These are phyloP conservation scores for Andrena bicolor DNA, from an alignment of 2,888 invertebrate genomes.

Conservation along the genomic window DNA sequence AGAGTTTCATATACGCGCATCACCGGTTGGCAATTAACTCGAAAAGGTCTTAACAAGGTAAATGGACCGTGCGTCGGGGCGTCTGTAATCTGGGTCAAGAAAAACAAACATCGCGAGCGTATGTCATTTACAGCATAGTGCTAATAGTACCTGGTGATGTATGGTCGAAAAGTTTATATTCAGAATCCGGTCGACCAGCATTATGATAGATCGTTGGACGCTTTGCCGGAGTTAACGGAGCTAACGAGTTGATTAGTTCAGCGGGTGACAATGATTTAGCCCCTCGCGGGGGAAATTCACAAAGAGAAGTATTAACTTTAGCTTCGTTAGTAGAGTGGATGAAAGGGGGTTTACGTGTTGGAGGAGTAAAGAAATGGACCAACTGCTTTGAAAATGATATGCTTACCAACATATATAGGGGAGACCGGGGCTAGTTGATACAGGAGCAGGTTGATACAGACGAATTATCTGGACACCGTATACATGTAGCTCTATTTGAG, in stretches of 20 bases:
- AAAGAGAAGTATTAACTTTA: background rate
- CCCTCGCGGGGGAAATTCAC: background rate
- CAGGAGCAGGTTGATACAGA: no score
- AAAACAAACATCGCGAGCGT: constrained; percentile 55
- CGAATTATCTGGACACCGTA: no score
- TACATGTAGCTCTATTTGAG: no score
- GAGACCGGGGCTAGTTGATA: no score
- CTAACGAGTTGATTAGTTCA: constrained; percentile 61
- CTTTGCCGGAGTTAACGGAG: constrained; percentile 34
- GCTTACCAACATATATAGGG: no score
- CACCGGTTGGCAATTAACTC: constrained; percentile 40
- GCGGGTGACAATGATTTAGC: constrained; percentile 55
- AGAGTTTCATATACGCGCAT: constrained; percentile 6
- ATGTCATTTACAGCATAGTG: constrained; percentile 54
- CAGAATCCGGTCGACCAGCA: constrained; percentile 29
- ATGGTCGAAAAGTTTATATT: constrained; percentile 61
- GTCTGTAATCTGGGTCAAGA: constrained; percentile 49
- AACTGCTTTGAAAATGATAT: no score
- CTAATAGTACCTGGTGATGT: constrained; percentile 60
- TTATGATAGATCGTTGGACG: constrained; percentile 60
- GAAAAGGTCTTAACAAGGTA: constrained; percentile 58
- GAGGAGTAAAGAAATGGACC: no score
- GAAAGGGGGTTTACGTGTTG: background rate
- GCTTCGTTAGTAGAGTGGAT: background rate
- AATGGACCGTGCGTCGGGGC: constrained; percentile 39